These are phyloP conservation scores for Thelaira solivaga DNA, from an alignment of 2,888 invertebrate genomes.

Conservation along the genomic window DNA sequence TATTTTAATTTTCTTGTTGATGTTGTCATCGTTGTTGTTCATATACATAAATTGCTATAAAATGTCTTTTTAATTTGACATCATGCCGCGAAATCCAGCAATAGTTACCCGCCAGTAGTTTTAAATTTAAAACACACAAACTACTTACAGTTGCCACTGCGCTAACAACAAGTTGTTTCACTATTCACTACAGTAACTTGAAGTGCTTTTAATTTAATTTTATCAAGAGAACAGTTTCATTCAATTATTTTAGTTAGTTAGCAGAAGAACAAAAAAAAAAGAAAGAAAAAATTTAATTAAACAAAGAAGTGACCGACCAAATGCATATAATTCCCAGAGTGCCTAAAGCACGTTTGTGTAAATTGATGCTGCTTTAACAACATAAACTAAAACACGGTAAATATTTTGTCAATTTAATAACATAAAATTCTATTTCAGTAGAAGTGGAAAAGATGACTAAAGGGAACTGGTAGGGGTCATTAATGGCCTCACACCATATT, in stretches of 20 bases:
- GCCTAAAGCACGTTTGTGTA: too few relatives aligned
- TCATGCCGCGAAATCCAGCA: conserved; percentile 49
- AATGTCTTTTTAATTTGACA: conserved; percentile 56
- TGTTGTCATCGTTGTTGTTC: neutral
- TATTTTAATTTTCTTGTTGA: neutral
- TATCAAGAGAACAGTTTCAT: conserved; percentile 51
- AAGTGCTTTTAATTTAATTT: conserved; percentile 52
- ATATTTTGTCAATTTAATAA: conserved; percentile 35
- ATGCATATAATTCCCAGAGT: neutral
- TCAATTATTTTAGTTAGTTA: conserved; percentile 44
- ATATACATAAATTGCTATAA: conserved; percentile 54
- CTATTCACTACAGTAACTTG: neutral
- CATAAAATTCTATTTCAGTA: too few relatives aligned
- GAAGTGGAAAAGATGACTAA: too few relatives aligned
- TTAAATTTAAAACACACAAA: neutral
- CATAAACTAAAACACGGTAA: conserved; percentile 7
- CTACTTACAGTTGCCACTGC: too few relatives aligned
- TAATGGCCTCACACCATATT: neutral
- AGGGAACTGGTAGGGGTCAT: too few relatives aligned
- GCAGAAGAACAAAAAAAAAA: too few relatives aligned
- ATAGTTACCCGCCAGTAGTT: too few relatives aligned
- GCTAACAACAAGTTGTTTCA: neutral
- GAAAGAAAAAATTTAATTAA: too few relatives aligned
- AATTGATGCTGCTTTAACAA: neutral
- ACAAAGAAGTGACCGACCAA: conserved; percentile 55